Conservation (phyloP, 92 coral and sea anemone genomes). For the Bergia sp. region DNA sequence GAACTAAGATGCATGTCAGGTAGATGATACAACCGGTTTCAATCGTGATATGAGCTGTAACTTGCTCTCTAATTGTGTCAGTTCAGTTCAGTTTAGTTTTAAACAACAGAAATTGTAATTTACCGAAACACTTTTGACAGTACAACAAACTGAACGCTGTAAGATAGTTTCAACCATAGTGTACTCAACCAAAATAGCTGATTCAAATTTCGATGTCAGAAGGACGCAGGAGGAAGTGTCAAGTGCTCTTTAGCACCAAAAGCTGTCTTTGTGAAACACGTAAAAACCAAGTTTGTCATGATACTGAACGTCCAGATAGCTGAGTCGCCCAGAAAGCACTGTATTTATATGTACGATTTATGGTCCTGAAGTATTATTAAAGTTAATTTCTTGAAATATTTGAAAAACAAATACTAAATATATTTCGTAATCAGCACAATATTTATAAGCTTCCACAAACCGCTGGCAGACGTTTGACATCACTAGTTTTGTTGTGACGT, state of each 20-base stretch:
- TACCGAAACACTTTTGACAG: neutral
- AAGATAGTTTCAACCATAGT: neutral
- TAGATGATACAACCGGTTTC: neutral
- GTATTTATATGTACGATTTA: too few relatives aligned
- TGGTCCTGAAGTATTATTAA: neutral
- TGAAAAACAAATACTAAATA: neutral
- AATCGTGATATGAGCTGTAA: neutral
- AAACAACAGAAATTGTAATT: too few relatives aligned
- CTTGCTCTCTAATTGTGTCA: neutral
- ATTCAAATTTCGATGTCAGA: neutral
- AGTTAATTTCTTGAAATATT: neutral
- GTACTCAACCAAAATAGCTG: too few relatives aligned
- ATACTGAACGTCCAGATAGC: neutral
- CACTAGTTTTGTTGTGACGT: neutral
- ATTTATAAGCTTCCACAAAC: neutral
- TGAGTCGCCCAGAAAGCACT: neutral
- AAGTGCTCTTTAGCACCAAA: neutral
- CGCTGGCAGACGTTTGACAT: neutral
- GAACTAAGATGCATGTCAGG: neutral
- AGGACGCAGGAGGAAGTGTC: neutral
- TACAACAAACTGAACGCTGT: neutral
- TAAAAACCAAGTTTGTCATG: neutral
- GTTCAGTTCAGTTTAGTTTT: neutral
- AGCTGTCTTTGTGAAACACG: neutral
- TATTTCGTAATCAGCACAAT: neutral